Evolutionary conservation across 1,140 invertebrate species (phyloP).

Genomic region (Heterodera carotae): DNA sequence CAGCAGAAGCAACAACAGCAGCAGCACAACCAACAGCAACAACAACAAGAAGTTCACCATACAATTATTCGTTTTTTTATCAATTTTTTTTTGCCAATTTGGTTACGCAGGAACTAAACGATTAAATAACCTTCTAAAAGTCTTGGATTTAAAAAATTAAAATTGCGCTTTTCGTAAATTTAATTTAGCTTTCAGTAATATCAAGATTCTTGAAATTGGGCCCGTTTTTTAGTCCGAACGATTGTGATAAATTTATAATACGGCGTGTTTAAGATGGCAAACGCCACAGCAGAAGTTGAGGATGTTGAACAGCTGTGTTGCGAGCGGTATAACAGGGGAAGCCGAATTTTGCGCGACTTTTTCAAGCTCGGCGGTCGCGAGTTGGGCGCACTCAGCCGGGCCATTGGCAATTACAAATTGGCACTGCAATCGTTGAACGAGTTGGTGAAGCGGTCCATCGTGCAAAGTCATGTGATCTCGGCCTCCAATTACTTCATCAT

Average conservation of each 20-base stretch:
- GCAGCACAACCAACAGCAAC: no score
- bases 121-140: no score
- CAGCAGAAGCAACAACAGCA: background rate
- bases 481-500: constrained; percentile 32
- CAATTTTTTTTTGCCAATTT: no score
- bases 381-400: constrained; percentile 5
- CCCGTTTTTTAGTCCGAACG: background rate
- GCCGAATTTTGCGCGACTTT: constrained; percentile 31
- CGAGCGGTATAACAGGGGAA: constrained; percentile 19
- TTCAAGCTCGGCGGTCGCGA: constrained; percentile 29
- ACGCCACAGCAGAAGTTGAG: background rate
- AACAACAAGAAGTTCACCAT: no score
- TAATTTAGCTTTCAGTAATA: no score
- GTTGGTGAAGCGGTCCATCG: constrained; percentile 31
- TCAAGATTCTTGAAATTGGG: no score
- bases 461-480: constrained; percentile 30
- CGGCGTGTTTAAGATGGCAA: background rate
- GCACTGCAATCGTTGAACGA: constrained; percentile 18
- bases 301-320: constrained; percentile 2
- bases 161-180: background rate
- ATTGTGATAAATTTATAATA: background rate
- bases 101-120: no score
- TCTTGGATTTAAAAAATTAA: no score
- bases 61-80: no score
- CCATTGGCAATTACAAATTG: constrained; percentile 27